Conservation (phyloP, 2,888 invertebrate genomes). For the Ephialtes manifestator region DNA sequence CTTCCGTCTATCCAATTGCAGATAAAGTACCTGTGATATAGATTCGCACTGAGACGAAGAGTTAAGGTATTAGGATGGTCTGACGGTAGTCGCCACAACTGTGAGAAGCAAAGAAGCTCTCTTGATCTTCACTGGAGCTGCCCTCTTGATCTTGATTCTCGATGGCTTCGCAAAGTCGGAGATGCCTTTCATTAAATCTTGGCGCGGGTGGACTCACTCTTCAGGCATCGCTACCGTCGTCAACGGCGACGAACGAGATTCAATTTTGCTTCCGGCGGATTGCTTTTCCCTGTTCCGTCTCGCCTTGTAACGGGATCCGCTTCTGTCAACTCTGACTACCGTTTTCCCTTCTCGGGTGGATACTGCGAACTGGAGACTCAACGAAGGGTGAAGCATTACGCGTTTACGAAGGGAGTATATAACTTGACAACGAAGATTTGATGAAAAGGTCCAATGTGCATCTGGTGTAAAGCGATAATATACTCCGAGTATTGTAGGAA, state of each 20-base stretch:
- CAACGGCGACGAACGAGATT: constrained; percentile 77
- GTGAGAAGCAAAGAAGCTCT: constrained; percentile 56
- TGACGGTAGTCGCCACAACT: background rate
- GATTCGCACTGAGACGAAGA: constrained; percentile 36
- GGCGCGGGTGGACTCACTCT: constrained; percentile 65
- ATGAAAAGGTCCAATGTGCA: background rate
- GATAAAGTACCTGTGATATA: constrained; percentile 18
- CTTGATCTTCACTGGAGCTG: constrained; percentile 74
- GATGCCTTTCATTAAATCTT: constrained; percentile 80
- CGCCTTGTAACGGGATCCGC: constrained; percentile 82
- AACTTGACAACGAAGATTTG: constrained; percentile 8
- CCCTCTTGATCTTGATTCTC: constrained; percentile 73
- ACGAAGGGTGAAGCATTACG: background rate
- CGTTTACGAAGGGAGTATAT: background rate
- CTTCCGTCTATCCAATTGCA: constrained; percentile 43
- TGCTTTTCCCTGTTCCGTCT: constrained; percentile 83
- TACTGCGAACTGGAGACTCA: constrained; percentile 2
- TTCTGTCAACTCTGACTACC: constrained; percentile 75
- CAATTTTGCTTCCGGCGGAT: constrained; percentile 83
- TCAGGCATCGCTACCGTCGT: constrained; percentile 46
- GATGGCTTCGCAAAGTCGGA: constrained; percentile 69
- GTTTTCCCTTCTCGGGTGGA: constrained; percentile 47
- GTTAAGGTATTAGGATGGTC: constrained; percentile 8
- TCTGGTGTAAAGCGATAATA: background rate
- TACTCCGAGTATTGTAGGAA: background rate